Conservation (phyloP, 2,113 vertebrate genomes). For the Periophthalmus modestus region DNA sequence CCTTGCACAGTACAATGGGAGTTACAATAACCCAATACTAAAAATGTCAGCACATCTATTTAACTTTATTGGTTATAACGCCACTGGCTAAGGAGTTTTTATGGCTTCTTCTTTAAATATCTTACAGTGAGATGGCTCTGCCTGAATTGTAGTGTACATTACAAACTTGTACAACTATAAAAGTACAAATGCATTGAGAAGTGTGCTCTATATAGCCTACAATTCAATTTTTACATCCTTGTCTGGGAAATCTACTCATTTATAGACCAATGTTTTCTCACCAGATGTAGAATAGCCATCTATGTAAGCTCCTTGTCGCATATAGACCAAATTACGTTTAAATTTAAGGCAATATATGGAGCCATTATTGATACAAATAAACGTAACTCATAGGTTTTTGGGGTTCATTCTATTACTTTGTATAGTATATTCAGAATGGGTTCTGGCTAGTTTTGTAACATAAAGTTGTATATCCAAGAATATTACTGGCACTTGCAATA, state of each 20-base stretch:
- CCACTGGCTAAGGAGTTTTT: conserved; percentile 53
- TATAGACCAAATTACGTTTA: conserved; percentile 17
- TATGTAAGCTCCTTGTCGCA: conserved; percentile 20
- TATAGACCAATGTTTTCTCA: conserved; percentile 23
- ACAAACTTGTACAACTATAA: conserved; percentile 48
- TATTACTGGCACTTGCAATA: conserved; percentile 29
- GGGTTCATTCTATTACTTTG: conserved; percentile 32
- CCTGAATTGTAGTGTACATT: conserved; percentile 56
- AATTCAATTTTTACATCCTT: conserved; percentile 46
- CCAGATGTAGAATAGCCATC: conserved; percentile 32
- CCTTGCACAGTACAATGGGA: conserved; percentile 12
- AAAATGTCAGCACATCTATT: conserved; percentile 65
- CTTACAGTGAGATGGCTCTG: conserved; percentile 43
- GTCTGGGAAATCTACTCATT: conserved; percentile 50
- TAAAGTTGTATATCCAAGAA: conserved; percentile 34
- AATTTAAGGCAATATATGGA: conserved; percentile 36
- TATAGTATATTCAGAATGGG: conserved; percentile 24
- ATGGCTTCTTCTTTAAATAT: conserved; percentile 62
- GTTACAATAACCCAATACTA: conserved; percentile 59
- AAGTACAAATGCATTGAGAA: conserved; percentile 30
- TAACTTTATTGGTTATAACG: conserved; percentile 68
- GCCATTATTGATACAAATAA: conserved; percentile 34
- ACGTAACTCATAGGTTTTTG: conserved; percentile 3
- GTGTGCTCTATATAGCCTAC: conserved; percentile 39
- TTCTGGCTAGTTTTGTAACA: conserved; percentile 32